These are phyloP conservation scores for Amblyteles armatorius DNA, from an alignment of 2,888 invertebrate species.

Conservation along the genomic window DNA sequence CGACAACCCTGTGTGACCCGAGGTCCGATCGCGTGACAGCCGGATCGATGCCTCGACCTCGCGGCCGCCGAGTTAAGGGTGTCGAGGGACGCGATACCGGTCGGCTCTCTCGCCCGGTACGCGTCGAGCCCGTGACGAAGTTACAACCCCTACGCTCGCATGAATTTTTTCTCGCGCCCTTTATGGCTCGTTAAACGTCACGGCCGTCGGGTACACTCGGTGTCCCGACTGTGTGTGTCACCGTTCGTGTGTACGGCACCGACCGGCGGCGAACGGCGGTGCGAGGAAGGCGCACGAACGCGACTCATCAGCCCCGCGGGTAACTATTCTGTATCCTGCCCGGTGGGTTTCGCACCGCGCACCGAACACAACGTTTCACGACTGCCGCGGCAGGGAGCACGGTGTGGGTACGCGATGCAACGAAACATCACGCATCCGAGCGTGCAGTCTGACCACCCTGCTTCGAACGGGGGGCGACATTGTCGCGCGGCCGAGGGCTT, in stretches of 20 bases:
- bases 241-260: slow-evolving; percentile 23
- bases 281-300: slow-evolving; percentile 26
- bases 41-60: slow-evolving; percentile 43
- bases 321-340: slow-evolving; percentile 10
- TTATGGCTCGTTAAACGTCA: slow-evolving; percentile 68
- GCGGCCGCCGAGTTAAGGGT: slow-evolving; percentile 18
- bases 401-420: slow-evolving; percentile 29
- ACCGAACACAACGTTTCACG: background rate
- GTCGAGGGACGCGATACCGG: slow-evolving; percentile 21
- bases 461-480: background rate
- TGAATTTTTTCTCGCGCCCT: slow-evolving; percentile 58
- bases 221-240: background rate
- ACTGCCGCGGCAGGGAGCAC: background rate
- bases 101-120: background rate
- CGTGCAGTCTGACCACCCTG: slow-evolving; percentile 33
- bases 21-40: slow-evolving; percentile 42
- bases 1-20: slow-evolving; percentile 12
- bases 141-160: slow-evolving; percentile 45
- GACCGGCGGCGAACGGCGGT: background rate
- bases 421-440: slow-evolving; percentile 56
- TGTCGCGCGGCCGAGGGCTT: background rate
- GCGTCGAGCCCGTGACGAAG: slow-evolving; percentile 46
- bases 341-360: background rate
- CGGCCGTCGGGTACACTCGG: slow-evolving; percentile 22
- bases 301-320: slow-evolving; percentile 44